Percentiles rank a stretch among this genome's conserved stretches.
These are phyloP conservation scores for Hydrocynus forskahlii DNA, from an alignment of 2,797 vertebrate genomes.

Conservation along the genomic window DNA sequence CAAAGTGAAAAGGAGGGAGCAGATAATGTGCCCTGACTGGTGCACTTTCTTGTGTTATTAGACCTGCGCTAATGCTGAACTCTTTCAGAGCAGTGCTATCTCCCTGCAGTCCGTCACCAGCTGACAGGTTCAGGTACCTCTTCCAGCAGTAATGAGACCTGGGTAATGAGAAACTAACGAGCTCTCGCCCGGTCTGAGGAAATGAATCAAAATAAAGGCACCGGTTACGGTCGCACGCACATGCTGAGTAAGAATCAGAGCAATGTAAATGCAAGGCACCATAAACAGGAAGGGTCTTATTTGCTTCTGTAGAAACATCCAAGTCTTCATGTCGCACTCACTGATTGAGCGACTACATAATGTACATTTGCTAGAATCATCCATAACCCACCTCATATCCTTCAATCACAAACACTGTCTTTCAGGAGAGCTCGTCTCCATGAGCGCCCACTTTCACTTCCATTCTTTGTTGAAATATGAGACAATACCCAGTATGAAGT, in stretches of 20 bases:
- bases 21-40: slow-evolving; percentile 3
- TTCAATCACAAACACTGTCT: neutral
- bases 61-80: neutral
- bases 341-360: neutral
- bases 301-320: neutral
- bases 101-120: slow-evolving; percentile 44
- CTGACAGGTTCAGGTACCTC: slow-evolving; percentile 51
- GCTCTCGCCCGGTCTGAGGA: slow-evolving; percentile 53
- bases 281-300: neutral
- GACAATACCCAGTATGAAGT: no score
- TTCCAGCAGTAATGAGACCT: slow-evolving; percentile 52
- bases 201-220: slow-evolving; percentile 46
- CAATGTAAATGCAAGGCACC: neutral
- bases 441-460: neutral
- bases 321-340: neutral
- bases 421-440: neutral
- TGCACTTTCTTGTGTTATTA: neutral
- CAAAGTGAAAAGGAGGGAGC: neutral
- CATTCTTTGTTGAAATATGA: neutral
- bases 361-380: no score
- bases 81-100: slow-evolving; percentile 54
- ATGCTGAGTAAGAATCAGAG: neutral
- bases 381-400: neutral
- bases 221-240: neutral
- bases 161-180: slow-evolving; percentile 57